phyloP scores from a whole-genome alignment of 2,113 vertebrate genomes.

The Lucifuga dentata region DNA sequence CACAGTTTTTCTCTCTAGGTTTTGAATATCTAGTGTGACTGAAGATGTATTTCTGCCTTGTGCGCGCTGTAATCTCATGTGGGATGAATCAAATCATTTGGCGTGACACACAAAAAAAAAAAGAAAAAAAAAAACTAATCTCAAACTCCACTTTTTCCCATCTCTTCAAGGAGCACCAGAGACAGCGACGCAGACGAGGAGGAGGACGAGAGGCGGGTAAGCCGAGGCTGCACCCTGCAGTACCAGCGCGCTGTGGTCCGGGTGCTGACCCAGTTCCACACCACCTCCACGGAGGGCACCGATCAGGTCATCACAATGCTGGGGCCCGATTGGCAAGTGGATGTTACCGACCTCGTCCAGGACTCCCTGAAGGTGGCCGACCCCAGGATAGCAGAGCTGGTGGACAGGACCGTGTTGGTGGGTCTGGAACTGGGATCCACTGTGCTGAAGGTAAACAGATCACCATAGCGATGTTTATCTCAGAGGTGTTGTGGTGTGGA shows the following conservation, averaged over 20 bases:
- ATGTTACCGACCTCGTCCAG: conserved; percentile 96
- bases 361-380: conserved; percentile 93
- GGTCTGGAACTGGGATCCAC: conserved; percentile 93
- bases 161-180: conserved; percentile 84
- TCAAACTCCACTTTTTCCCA: not conserved
- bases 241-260: conserved; percentile 93
- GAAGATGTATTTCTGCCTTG: no score
- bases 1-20: no score
- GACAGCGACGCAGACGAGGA: conserved; percentile 94
- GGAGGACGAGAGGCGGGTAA: conserved; percentile 88
- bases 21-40: no score
- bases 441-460: conserved; percentile 88
- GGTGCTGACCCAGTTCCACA: conserved; percentile 98
- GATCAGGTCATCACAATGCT: conserved; percentile 98
- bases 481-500: no score
- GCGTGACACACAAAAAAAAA: no score
- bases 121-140: no score
- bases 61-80: no score
- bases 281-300: conserved; percentile 91
- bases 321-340: conserved; percentile 97
- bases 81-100: no score
- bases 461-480: no score
- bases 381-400: conserved; percentile 91
- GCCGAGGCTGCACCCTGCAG: conserved; percentile 94
- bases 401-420: conserved; percentile 90